Percentiles rank a stretch among this genome's conserved stretches.
Conservation (phyloP, 2,113 vertebrate genomes). For the Misgurnus anguillicaudatus region DNA sequence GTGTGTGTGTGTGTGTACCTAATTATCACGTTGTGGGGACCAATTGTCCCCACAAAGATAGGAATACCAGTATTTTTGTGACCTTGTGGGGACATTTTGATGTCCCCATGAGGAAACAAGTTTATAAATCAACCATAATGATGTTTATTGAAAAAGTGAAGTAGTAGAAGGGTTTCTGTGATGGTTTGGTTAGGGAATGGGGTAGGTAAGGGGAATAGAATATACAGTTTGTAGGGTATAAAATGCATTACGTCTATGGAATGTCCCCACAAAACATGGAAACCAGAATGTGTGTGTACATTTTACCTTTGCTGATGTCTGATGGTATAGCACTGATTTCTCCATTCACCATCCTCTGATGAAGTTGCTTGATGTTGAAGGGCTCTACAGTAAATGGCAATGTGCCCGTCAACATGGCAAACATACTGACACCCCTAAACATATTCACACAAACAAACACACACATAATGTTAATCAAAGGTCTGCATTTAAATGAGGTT, state of each 20-base stretch:
- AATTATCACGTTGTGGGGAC: no score
- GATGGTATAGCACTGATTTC: constrained; percentile 78
- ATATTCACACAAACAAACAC: constrained; percentile 30
- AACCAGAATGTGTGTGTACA: background rate
- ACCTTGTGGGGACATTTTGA: no score
- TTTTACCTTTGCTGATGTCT: constrained; percentile 80
- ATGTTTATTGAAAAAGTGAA: no score
- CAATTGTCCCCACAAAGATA: no score
- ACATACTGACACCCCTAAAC: constrained; percentile 80
- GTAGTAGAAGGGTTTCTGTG: no score
- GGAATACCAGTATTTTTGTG: no score
- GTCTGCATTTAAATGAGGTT: background rate
- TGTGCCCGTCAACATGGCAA: constrained; percentile 82
- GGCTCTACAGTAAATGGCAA: constrained; percentile 81
- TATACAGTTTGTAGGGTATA: no score
- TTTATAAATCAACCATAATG: no score
- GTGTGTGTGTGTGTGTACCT: no score
- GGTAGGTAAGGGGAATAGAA: no score
- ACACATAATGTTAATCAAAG: constrained; percentile 38
- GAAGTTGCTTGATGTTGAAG: constrained; percentile 84
- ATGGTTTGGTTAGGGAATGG: background rate
- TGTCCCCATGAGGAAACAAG: no score
- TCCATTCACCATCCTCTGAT: constrained; percentile 81
- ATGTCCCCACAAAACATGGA: background rate
- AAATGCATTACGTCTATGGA: no score